Percentiles rank a stretch among this genome's conserved stretches.
Evolutionary conservation across 2,113 vertebrate species (phyloP).

Genomic region (Eurystomus gularis): DNA sequence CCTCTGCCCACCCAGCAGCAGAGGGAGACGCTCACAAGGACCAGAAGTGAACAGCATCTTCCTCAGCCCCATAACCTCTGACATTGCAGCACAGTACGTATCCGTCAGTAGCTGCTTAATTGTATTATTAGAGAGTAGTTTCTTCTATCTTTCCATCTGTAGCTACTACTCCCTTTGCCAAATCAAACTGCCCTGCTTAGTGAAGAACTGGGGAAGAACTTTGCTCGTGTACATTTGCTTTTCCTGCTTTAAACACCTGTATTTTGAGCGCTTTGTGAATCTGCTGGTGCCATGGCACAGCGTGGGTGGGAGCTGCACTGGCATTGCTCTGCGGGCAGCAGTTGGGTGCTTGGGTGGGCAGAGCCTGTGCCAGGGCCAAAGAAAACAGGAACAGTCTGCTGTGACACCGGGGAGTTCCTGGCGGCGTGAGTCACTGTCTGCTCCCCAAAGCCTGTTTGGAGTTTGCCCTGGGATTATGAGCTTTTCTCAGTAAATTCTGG

Average conservation of each 20-base stretch:
- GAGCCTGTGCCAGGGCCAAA: neutral
- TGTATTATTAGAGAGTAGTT: neutral
- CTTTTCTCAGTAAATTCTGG: neutral
- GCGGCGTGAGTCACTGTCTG: neutral
- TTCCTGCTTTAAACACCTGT: neutral
- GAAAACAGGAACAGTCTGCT: neutral
- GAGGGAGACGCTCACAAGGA: neutral
- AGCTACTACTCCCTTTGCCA: neutral
- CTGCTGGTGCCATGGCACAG: neutral
- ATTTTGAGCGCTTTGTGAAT: neutral
- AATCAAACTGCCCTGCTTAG: neutral
- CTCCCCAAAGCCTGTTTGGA: neutral
- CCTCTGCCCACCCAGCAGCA: neutral
- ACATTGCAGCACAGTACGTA: neutral
- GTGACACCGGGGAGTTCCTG: neutral
- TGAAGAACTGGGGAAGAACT: neutral
- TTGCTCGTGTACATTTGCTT: neutral
- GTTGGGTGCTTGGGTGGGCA: rapidly evolving
- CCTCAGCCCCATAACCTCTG: neutral
- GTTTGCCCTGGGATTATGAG: neutral
- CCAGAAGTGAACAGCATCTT: neutral
- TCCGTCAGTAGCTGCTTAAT: neutral
- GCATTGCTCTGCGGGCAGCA: rapidly evolving
- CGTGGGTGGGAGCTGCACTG: rapidly evolving
- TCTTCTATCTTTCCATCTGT: neutral